A percentile compares a stretch with the other conserved stretches of the same genome.
Conservation (phyloP, 2,113 vertebrate species). For the Nothocercus julius region DNA sequence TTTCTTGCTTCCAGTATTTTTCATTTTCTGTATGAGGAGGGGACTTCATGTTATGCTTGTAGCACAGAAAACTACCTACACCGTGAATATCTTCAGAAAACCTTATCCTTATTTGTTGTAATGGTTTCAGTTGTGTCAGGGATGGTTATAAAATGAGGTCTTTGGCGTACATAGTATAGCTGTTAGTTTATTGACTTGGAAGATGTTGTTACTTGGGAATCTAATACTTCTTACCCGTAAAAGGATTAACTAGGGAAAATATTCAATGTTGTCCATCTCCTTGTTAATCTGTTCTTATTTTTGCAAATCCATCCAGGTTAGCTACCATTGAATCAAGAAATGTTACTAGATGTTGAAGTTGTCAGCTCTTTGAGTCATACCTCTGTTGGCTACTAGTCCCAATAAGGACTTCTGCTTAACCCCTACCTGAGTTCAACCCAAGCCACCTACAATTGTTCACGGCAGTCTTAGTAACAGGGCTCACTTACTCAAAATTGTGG, state of each 20-base stretch:
- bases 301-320: not conserved
- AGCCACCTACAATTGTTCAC: not conserved
- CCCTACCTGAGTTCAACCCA: not conserved
- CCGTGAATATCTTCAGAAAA: not conserved
- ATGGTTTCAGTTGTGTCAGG: not conserved
- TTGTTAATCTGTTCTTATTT: not conserved
- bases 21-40: not conserved
- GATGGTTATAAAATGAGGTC: not conserved
- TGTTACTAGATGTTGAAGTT: not conserved
- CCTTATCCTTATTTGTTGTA: not conserved
- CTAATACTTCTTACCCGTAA: not conserved
- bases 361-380: not conserved
- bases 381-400: not conserved
- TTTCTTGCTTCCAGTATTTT: not conserved
- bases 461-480: not conserved
- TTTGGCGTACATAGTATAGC: not conserved
- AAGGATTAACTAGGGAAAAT: not conserved
- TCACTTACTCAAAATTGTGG: not conserved
- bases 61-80: not conserved
- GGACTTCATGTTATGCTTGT: not conserved
- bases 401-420: not conserved
- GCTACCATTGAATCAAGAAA: not conserved
- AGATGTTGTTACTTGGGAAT: not conserved
- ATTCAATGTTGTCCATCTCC: not conserved
- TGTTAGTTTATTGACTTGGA: not conserved